Percentiles rank a stretch among this genome's conserved stretches.
These are phyloP conservation scores for Antechinus flavipes DNA, from an alignment of 2,113 vertebrate species.

Conservation along the genomic window DNA sequence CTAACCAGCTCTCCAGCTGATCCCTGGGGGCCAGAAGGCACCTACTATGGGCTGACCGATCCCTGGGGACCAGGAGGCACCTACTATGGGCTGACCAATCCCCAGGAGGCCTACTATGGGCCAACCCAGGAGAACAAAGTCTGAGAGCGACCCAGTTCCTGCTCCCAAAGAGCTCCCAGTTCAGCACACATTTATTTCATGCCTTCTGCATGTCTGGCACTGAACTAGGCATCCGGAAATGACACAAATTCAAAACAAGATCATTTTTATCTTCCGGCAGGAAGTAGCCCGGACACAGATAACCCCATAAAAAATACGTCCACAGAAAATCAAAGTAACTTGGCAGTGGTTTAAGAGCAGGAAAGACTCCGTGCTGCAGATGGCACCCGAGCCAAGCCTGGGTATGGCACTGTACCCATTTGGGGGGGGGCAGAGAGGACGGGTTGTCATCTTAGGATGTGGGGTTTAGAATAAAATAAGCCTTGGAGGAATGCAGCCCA, in stretches of 20 bases:
- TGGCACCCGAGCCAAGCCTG: not conserved
- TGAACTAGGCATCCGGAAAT: not conserved
- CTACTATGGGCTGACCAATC: not conserved
- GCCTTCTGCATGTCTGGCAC: not conserved
- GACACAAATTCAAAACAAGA: not conserved
- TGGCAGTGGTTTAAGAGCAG: too few relatives aligned
- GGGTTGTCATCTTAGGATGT: not conserved
- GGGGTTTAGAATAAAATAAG: not conserved
- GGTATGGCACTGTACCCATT: fast-evolving
- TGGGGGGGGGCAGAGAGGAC: too few relatives aligned
- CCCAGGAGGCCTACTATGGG: not conserved
- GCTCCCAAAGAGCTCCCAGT: not conserved
- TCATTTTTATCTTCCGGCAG: not conserved
- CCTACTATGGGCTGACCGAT: too few relatives aligned
- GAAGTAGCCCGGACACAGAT: not conserved
- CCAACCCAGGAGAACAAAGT: not conserved
- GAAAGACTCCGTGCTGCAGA: not conserved
- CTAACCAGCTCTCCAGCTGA: too few relatives aligned
- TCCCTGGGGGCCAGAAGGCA: too few relatives aligned
- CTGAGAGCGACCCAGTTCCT: too few relatives aligned
- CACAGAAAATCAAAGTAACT: not conserved
- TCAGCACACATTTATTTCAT: not conserved
- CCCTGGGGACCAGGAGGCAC: too few relatives aligned
- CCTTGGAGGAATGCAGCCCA: not conserved
- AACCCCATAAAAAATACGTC: not conserved